phyloP scores from a whole-genome alignment of 2,113 vertebrate genomes.

The Eidolon helvum region DNA sequence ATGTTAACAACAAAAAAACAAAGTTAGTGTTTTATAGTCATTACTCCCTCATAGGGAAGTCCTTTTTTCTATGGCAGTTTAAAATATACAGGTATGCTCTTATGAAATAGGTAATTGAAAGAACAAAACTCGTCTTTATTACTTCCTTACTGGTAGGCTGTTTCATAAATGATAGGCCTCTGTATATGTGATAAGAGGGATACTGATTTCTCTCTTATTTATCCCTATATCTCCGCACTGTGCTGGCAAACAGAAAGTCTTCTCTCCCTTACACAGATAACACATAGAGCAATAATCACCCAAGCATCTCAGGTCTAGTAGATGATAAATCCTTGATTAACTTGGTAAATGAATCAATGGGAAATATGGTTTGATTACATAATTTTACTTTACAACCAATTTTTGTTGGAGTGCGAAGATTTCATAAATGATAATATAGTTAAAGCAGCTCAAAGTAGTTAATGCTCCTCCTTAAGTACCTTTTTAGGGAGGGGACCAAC shows the following conservation, averaged over 20 bases:
- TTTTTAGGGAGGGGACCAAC: background rate
- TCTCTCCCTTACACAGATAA: background rate
- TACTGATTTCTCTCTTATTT: background rate
- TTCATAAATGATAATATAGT: background rate
- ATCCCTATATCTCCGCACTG: background rate
- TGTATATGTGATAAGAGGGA: background rate
- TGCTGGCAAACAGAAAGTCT: background rate
- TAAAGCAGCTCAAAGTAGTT: background rate
- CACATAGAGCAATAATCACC: background rate
- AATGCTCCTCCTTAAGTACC: background rate
- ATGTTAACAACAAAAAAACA: background rate
- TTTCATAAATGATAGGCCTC: background rate
- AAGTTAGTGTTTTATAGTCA: background rate
- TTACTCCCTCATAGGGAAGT: background rate
- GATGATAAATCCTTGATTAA: background rate
- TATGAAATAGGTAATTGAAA: background rate
- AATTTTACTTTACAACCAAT: background rate
- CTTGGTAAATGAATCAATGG: background rate
- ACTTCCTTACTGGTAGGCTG: background rate
- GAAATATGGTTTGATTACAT: background rate
- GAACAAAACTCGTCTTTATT: background rate
- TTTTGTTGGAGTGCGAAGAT: background rate
- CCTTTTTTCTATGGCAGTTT: background rate
- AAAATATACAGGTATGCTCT: background rate
- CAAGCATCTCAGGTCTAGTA: background rate